A percentile compares a stretch with the other conserved stretches of the same genome.
Conservation (phyloP, 2,888 invertebrate genomes). For the Leptinotarsa haldemani region DNA sequence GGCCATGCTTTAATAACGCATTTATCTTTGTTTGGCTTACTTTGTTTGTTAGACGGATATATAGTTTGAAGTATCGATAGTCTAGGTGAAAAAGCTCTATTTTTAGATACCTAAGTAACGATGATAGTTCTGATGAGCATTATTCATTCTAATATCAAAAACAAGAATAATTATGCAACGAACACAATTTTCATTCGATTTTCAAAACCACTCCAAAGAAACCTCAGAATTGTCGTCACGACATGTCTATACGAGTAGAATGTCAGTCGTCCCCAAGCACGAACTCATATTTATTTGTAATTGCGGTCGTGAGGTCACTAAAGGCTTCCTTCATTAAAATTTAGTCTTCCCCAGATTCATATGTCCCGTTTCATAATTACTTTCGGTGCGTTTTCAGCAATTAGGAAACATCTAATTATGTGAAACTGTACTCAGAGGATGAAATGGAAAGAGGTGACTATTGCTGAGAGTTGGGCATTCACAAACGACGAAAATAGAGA, state of each 20-base stretch:
- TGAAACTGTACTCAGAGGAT: constrained; percentile 15
- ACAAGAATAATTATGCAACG: neutral
- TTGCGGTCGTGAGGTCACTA: constrained; percentile 18
- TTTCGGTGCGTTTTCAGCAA: constrained; percentile 16
- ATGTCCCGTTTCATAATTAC: constrained; percentile 17
- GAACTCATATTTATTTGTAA: constrained; percentile 15
- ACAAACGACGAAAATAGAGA: neutral
- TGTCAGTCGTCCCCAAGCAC: constrained; percentile 4
- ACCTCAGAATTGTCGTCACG: constrained; percentile 12
- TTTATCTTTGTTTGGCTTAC: no score
- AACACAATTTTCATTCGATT: neutral
- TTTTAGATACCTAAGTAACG: no score
- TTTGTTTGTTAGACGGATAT: no score
- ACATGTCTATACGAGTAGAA: constrained; percentile 4
- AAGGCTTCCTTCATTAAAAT: constrained; percentile 27
- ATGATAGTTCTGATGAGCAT: no score
- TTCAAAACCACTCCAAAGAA: neutral
- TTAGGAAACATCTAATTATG: constrained; percentile 20
- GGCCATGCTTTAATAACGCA: no score
- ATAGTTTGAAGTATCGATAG: no score
- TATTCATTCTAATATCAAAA: no score
- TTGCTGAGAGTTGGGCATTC: neutral
- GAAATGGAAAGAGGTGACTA: constrained; percentile 6
- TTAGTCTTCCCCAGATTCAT: constrained; percentile 19
- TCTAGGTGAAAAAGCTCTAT: no score